Evolutionary conservation across 2,113 vertebrate species (phyloP).

Genomic region (Grammomys surdaster): DNA sequence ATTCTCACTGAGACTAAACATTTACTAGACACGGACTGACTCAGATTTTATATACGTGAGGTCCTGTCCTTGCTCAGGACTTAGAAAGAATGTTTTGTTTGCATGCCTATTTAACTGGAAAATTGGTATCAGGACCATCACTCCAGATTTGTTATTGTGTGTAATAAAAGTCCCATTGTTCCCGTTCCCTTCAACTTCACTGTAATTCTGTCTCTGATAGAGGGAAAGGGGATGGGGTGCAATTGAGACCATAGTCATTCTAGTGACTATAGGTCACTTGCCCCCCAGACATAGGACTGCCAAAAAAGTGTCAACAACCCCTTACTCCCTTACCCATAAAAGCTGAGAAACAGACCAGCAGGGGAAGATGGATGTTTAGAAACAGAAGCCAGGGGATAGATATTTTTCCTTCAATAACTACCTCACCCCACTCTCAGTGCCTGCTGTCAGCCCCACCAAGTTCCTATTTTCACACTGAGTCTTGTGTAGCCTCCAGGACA

Average conservation of each 20-base stretch:
- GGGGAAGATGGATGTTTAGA: background rate
- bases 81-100: background rate
- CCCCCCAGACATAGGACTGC: background rate
- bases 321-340: background rate
- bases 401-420: background rate
- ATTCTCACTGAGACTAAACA: background rate
- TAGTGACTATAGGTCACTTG: background rate
- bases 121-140: background rate
- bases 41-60: background rate
- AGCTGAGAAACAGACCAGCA: conserved; percentile 13
- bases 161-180: conserved; percentile 63
- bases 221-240: background rate
- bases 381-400: background rate
- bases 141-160: background rate
- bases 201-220: background rate
- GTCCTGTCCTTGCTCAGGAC: background rate
- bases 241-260: background rate
- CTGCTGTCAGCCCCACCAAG: background rate
- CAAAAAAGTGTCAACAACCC: background rate
- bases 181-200: background rate
- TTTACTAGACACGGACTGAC: background rate
- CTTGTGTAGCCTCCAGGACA: background rate
- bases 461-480: background rate
- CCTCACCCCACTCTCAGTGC: background rate
- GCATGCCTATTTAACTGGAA: background rate